Evolutionary conservation across 2,797 vertebrate genomes (phyloP), one percentile per base, ranked within the genome.

Genomic region (Cetoscarus ocellatus): DNA sequence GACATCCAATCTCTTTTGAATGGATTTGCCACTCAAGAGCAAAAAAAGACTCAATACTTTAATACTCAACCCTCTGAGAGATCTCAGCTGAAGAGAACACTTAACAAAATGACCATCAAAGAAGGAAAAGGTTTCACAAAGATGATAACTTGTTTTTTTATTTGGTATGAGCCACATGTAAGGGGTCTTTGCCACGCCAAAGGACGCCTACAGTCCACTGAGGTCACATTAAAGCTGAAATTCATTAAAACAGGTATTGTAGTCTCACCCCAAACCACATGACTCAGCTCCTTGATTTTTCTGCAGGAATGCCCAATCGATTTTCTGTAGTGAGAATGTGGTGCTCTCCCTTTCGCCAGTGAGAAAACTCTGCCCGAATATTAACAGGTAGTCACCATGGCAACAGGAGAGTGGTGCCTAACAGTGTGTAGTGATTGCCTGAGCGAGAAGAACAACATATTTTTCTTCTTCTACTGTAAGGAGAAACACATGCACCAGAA

Each of bases 361-460:
- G 82, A 79, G 80, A 78, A 92, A 93, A 93, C 94, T 91, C 86
- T 72, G 75, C 70, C 53, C 58, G 94, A 94, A 95, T 94, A 94
- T 94, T 94, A 95, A 95, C 92, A 92, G 88, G 88, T 86, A 90
- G 93, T 94, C 86, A 69, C 94, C 91, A 95, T 94, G 88, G 93
- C 93, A 93, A 94, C 93, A 92, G 81, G 90, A 75, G 72, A 80
- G 89, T 86, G 90, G 86, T 91, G 87, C 91, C 86, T 83, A 86
- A 80, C 63, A 44, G 79, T 52, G 18, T n/a, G 17, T 15, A 9
- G 79, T 14, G 84, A 93, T 93, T 93, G 93, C 91, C 70, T 75
- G 83, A 75, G 79, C 70, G 14, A 62, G 57, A 27, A 75, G 56
- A 49, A 13, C 34, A 42, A 27, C 19, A 1, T 60, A 43, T 5